Evolutionary conservation across 2,113 vertebrate genomes (phyloP).

Genomic region (Sisor rabdophorus): DNA sequence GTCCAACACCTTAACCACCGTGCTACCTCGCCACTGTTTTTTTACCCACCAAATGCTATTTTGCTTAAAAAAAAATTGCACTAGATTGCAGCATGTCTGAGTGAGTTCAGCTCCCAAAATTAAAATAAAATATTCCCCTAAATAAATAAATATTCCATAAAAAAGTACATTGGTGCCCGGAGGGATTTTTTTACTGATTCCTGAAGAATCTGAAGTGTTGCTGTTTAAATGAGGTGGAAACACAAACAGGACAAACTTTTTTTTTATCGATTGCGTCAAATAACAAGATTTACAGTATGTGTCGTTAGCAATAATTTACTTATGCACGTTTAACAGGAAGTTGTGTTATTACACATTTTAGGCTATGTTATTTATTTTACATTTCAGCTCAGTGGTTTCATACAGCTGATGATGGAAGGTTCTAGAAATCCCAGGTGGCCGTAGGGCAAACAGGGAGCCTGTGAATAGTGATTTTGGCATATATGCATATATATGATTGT

Average conservation of each 20-base stretch:
- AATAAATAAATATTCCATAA: not conserved
- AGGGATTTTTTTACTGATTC: not conserved
- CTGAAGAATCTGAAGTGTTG: not conserved
- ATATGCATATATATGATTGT: not conserved
- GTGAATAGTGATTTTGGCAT: conserved; percentile 5
- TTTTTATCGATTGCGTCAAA: not conserved
- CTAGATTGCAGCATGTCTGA: not conserved
- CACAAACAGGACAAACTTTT: not conserved
- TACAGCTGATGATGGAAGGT: not conserved
- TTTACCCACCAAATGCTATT: not conserved
- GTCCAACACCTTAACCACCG: no score
- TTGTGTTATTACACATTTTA: not conserved
- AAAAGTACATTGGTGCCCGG: not conserved
- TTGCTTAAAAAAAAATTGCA: not conserved
- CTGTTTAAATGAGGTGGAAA: not conserved
- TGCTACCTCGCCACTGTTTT: not conserved
- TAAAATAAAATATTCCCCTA: not conserved
- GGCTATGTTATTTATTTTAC: no score
- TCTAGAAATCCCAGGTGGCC: conserved; percentile 26
- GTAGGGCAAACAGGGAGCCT: conserved; percentile 23
- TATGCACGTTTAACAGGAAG: not conserved
- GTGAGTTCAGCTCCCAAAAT: not conserved
- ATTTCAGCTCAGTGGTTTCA: not conserved
- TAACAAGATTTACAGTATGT: no score
- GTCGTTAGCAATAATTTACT: no score